Percentiles rank a stretch among this genome's conserved stretches.
These are phyloP conservation scores for Bradypus variegatus DNA, from an alignment of 2,797 vertebrate genomes.

Conservation along the genomic window DNA sequence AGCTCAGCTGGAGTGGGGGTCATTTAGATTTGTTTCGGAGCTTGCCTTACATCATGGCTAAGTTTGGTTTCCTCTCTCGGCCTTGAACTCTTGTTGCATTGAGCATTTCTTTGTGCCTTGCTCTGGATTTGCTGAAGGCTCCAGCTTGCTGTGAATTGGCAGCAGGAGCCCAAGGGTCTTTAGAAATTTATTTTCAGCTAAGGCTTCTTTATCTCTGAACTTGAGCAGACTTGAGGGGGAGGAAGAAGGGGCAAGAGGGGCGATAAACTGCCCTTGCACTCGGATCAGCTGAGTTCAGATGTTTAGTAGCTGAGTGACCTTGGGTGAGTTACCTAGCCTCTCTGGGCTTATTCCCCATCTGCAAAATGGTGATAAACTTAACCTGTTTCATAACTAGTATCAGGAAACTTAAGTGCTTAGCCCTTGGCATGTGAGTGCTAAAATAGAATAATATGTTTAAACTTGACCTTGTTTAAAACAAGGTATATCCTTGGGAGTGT, in stretches of 20 bases:
- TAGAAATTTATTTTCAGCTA: not conserved
- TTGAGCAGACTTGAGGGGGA: not conserved
- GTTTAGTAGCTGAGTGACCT: not conserved
- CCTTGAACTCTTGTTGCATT: not conserved
- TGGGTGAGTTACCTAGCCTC: not conserved
- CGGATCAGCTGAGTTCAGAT: not conserved
- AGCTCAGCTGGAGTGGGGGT: not conserved
- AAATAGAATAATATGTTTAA: not conserved
- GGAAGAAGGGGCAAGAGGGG: not conserved
- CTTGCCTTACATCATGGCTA: not conserved
- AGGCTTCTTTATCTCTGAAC: not conserved
- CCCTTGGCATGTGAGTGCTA: not conserved
- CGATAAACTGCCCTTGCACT: not conserved
- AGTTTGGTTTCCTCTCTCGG: constrained; percentile 14
- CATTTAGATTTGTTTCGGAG: accelerated
- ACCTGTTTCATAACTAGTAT: not conserved
- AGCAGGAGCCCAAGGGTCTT: not conserved
- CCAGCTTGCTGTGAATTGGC: not conserved
- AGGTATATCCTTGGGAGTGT: not conserved
- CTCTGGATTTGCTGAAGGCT: not conserved
- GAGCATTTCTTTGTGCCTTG: not conserved
- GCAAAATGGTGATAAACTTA: not conserved
- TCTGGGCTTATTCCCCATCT: not conserved
- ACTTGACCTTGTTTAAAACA: not conserved
- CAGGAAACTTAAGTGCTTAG: not conserved